A percentile compares a stretch with the other conserved stretches of the same genome.
Evolutionary conservation across 2,113 vertebrate genomes (phyloP).

Genomic region (Bufo gargarizans): DNA sequence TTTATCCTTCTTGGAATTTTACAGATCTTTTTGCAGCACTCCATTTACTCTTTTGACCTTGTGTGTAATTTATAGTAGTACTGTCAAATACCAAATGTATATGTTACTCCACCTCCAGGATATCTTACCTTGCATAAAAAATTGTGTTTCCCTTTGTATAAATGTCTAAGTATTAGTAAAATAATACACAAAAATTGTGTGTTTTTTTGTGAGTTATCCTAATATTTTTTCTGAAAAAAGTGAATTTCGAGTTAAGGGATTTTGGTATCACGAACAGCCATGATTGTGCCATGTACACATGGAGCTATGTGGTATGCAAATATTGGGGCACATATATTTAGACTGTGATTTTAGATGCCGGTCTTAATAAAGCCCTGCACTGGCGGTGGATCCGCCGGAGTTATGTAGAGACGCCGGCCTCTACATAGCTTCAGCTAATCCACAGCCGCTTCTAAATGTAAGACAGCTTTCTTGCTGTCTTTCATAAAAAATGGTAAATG

Average conservation of each 20-base stretch:
- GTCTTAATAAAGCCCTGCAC: too few species aligned
- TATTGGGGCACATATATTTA: too few species aligned
- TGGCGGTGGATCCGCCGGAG: too few species aligned
- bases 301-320: background rate
- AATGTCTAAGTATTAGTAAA: background rate
- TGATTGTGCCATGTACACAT: background rate
- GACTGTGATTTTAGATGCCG: too few species aligned
- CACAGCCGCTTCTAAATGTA: too few species aligned
- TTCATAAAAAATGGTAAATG: too few species aligned
- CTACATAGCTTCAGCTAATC: too few species aligned
- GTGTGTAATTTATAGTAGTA: constrained; percentile 32
- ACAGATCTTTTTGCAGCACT: background rate
- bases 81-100: constrained; percentile 18
- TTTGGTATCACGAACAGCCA: too few species aligned
- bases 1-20: too few species aligned
- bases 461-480: too few species aligned
- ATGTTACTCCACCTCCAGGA: constrained; percentile 5
- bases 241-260: background rate
- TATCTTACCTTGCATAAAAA: background rate
- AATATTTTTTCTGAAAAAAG: background rate
- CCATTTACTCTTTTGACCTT: background rate
- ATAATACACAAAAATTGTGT: background rate
- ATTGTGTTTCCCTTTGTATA: background rate
- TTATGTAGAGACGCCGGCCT: too few species aligned
- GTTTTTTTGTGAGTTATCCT: background rate